Evolutionary conservation across 2,888 invertebrate genomes (phyloP).

Genomic region (Pachliopta kotzebuea): DNA sequence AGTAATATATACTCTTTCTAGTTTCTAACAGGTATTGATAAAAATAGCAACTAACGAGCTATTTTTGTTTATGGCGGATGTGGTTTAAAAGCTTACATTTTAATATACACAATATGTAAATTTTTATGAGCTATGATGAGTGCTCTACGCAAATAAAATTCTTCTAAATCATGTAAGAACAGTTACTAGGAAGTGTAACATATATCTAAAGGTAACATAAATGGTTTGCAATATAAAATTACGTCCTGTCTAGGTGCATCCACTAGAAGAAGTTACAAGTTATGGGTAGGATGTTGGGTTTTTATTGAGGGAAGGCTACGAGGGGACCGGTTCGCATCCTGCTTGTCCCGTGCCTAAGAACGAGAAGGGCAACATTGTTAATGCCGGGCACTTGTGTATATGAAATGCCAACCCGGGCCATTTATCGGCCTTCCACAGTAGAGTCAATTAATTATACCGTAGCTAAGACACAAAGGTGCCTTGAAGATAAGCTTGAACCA

Average conservation of each 20-base stretch:
- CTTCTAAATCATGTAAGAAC: background rate
- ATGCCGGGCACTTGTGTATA: constrained; percentile 35
- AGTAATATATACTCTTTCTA: too few species aligned
- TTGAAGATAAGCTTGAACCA: background rate
- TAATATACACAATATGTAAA: background rate
- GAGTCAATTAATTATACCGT: constrained; percentile 35
- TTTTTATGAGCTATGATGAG: background rate
- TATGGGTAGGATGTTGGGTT: constrained; percentile 46
- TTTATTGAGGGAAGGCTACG: constrained; percentile 50
- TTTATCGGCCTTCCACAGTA: constrained; percentile 35
- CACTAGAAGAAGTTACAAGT: constrained; percentile 25
- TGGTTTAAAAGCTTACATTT: background rate
- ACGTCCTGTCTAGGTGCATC: constrained; percentile 16
- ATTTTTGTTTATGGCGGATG: too few species aligned
- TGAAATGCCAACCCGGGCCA: constrained; percentile 44
- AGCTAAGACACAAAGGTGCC: constrained; percentile 28
- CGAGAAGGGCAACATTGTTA: constrained; percentile 55
- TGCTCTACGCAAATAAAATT: background rate
- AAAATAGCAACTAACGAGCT: too few species aligned
- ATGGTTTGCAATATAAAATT: constrained; percentile 15
- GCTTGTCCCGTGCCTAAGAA: constrained; percentile 54
- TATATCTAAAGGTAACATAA: constrained; percentile 13
- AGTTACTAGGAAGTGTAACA: constrained; percentile 14
- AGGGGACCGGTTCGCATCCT: constrained; percentile 63
- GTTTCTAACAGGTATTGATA: too few species aligned